A percentile compares a stretch with the other conserved stretches of the same genome.
These are phyloP conservation scores for Nomada flava DNA, from an alignment of 2,888 invertebrate species.

Conservation along the genomic window DNA sequence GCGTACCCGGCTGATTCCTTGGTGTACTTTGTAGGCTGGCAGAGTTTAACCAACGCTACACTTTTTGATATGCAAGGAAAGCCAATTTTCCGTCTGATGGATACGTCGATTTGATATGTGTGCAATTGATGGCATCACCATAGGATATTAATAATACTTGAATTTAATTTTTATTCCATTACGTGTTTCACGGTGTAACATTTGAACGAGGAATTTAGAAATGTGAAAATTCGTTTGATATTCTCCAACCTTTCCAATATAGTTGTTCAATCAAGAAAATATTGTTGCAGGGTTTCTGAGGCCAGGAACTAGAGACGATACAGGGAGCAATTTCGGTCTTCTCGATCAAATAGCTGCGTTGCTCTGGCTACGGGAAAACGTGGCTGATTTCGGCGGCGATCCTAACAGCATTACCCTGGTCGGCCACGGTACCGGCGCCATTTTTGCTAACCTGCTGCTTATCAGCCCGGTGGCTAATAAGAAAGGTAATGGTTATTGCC, in stretches of 20 bases:
- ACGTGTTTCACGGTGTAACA: no score
- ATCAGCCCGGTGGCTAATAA: constrained; percentile 92
- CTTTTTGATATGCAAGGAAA: no score
- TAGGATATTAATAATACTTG: no score
- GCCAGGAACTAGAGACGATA: constrained; percentile 90
- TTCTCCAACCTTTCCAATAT: no score
- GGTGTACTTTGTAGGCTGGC: constrained; percentile 1
- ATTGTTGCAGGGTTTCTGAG: constrained; percentile 89
- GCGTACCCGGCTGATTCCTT: constrained; percentile 30
- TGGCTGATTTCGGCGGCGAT: constrained; percentile 96
- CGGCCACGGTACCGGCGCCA: constrained; percentile 98
- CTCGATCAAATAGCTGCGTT: constrained; percentile 97
- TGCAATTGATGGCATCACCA: no score
- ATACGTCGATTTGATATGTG: no score
- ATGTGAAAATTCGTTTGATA: neutral
- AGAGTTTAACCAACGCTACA: no score
- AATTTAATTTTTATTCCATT: no score
- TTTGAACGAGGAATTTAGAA: no score
- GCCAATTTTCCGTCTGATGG: no score
- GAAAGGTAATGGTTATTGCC: constrained; percentile 79
- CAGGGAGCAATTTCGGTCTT: constrained; percentile 95
- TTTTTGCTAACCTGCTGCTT: constrained; percentile 96
- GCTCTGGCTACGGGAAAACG: constrained; percentile 97
- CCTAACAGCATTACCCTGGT: constrained; percentile 94
- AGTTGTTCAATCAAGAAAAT: no score